Base-by-base conservation (phyloP, 2,888 invertebrate species). In the Tipula lateralis region DNA sequence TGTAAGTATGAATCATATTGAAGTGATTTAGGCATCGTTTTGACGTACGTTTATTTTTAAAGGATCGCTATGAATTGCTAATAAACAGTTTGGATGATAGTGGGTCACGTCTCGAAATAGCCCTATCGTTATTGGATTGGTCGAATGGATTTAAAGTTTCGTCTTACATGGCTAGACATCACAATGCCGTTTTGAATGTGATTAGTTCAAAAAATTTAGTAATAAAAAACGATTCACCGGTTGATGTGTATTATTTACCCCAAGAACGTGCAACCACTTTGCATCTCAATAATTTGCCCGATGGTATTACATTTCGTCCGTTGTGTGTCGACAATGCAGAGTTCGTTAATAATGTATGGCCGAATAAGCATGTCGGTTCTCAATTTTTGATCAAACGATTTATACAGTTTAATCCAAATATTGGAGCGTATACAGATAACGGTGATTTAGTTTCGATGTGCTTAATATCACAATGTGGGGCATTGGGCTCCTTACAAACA, bases 31-130 rank as follows among this genome's bases (percentile, higher is more conserved):
- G 1, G 1, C 36, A 32, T 32, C 32, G 6, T 32, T 2, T 32
- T 9, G 5, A 1, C 1, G 1, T n/a, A 44, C 7, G n/a, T 16
- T 12, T n/a, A 1, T 3, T 19, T 85, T 83, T 83, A n/a, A 39
- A 89, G 89, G 90, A 90, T 86, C 88, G 90, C n/a, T 89, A 90
- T 87, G 89, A 90, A 80, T 84, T 90, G 4, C 89, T 89, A 85
- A 83, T 90, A 29, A 89, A 89, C 16, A 87, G 88, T 3, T 85
- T 90, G 32, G 87, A 87, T 24, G 39, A 80, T 4, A 85, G 85
- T 1, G 87, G 87, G 83, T 87, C 86, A n/a, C 85, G 86, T 19
- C 85, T 90, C 13, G 86, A 85, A 82, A 86, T 85, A 84, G 88
- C 88, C 13, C 84, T 90, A 29, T 84, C 85, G 0, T 85, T 88